A percentile compares a stretch with the other conserved stretches of the same genome.
These are phyloP conservation scores for Poeciliopsis occidentalis DNA, from an alignment of 2,113 vertebrate genomes.

Conservation along the genomic window DNA sequence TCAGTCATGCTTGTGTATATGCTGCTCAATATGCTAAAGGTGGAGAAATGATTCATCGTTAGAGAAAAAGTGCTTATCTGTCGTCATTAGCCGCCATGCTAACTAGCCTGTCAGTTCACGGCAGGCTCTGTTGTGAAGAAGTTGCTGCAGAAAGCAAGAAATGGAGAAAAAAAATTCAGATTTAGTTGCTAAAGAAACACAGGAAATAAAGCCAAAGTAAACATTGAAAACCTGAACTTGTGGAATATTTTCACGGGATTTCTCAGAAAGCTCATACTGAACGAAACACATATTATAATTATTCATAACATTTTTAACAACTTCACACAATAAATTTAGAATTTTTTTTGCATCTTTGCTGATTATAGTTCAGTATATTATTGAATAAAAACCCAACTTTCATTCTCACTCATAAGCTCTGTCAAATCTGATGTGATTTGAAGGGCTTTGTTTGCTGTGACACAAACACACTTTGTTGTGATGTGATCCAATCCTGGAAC, in stretches of 20 bases:
- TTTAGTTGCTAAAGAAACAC: no score
- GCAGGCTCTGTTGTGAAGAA: no score
- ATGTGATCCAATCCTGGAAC: conserved; percentile 34
- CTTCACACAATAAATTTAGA: not conserved
- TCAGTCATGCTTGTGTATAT: no score
- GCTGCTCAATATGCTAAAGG: no score
- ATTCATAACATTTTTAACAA: not conserved
- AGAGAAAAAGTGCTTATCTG: no score
- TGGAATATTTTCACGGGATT: not conserved
- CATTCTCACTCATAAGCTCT: conserved; percentile 8
- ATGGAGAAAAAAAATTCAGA: not conserved
- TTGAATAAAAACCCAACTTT: conserved; percentile 17
- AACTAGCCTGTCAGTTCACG: no score
- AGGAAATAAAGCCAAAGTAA: not conserved
- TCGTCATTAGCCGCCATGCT: no score
- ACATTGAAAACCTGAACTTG: not conserved
- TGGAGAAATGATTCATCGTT: no score
- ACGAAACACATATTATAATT: not conserved
- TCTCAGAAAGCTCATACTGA: not conserved
- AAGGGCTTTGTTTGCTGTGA: conserved; percentile 21
- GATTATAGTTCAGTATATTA: conserved; percentile 1
- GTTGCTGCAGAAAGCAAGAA: not conserved
- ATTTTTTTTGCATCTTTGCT: not conserved
- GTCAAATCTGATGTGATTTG: conserved; percentile 19
- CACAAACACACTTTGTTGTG: conserved; percentile 22